These are phyloP conservation scores for Andrena flavipes DNA, from an alignment of 2,888 invertebrate species.

Conservation along the genomic window DNA sequence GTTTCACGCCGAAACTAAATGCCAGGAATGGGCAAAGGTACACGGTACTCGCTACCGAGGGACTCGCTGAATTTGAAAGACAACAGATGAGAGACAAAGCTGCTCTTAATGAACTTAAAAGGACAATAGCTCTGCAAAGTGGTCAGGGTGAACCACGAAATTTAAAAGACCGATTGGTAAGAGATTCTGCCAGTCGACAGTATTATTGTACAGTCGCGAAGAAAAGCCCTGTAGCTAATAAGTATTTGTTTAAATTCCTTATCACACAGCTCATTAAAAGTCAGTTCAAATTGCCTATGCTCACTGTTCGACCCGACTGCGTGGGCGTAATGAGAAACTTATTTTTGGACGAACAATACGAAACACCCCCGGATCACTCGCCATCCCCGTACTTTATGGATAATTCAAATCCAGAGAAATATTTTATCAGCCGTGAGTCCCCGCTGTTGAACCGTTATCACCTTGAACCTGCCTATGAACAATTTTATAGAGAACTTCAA, in stretches of 20 bases:
- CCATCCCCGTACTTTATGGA: conserved; percentile 90
- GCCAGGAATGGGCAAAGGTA: conserved; percentile 90
- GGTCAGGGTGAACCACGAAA: conserved; percentile 88
- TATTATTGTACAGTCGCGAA: not conserved
- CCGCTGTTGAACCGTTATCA: not conserved
- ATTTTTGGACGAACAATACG: conserved; percentile 87
- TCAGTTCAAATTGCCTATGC: conserved; percentile 89
- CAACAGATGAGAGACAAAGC: conserved; percentile 87
- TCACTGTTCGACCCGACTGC: conserved; percentile 89
- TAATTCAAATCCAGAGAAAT: conserved; percentile 87
- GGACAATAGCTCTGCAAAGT: conserved; percentile 87
- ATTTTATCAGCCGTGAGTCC: conserved; percentile 87
- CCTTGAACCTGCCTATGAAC: conserved; percentile 36
- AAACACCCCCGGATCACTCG: conserved; percentile 87
- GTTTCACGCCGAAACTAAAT: conserved; percentile 89
- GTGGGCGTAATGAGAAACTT: conserved; percentile 88
- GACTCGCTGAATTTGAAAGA: conserved; percentile 90
- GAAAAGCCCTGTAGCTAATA: not conserved
- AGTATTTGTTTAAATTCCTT: conserved; percentile 45
- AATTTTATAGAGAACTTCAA: conserved; percentile 67
- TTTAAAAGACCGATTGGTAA: conserved; percentile 88
- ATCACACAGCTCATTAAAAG: conserved; percentile 88
- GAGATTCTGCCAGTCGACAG: conserved; percentile 47
- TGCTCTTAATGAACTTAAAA: conserved; percentile 87
- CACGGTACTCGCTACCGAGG: conserved; percentile 90